Conservation (phyloP, 2,797 vertebrate genomes). For the Neopelma chrysocephalum region DNA sequence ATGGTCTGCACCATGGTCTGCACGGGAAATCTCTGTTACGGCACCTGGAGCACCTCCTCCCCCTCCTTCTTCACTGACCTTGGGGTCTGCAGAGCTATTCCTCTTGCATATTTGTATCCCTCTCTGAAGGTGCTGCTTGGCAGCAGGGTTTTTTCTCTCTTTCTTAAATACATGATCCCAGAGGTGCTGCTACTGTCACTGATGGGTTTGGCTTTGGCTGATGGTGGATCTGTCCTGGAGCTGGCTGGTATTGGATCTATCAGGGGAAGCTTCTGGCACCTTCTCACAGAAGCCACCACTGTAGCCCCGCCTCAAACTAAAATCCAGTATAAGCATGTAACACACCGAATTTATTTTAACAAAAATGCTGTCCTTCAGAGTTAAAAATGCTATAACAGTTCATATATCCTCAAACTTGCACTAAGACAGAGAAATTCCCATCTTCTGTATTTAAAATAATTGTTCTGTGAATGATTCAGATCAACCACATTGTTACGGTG, state of each 20-base stretch:
- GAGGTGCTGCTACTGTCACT: not conserved
- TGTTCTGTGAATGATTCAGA: slow-evolving; percentile 60
- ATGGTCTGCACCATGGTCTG: fast-evolving
- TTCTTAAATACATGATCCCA: not conserved
- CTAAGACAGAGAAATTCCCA: slow-evolving; percentile 81
- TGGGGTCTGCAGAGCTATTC: not conserved
- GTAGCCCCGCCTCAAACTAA: not conserved
- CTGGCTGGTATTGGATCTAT: not conserved
- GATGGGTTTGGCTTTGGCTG: not conserved
- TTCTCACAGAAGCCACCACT: not conserved
- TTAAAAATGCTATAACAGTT: slow-evolving; percentile 79
- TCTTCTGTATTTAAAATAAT: slow-evolving; percentile 82
- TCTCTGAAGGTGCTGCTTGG: not conserved
- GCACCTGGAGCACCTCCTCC: not conserved
- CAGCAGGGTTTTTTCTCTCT: not conserved
- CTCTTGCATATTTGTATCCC: not conserved
- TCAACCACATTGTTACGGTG: not conserved
- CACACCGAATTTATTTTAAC: slow-evolving; percentile 82
- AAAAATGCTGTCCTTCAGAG: slow-evolving; percentile 81
- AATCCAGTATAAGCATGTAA: not conserved
- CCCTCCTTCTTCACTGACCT: not conserved
- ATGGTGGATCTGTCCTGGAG: not conserved
- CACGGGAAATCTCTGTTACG: not conserved
- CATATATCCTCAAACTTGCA: slow-evolving; percentile 79
- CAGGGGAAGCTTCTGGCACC: not conserved